Base-by-base conservation (phyloP, 2,113 vertebrate species). In the Gobio gobio region DNA sequence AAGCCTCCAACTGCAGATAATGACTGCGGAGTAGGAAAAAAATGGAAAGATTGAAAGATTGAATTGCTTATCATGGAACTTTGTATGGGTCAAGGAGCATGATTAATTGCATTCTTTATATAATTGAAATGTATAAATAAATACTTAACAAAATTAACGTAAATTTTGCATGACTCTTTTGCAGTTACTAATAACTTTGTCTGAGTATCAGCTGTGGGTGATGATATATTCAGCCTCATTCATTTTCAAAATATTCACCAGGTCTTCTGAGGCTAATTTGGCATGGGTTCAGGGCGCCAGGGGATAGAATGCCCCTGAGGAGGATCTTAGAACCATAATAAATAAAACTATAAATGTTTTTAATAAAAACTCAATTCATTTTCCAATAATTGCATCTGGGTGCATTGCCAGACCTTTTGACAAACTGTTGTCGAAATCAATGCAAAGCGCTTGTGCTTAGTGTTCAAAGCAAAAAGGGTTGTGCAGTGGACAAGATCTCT, bases 241-340 rank as follows among this genome's bases (percentile, higher is more conserved):
- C 4, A 66, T 49, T 66, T 68, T 66, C 61, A 64, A n/a, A 29
- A 81, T 68, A 68, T 82, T 54, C 45, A 54, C 63, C 63, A 40
- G 61, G 26, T 47, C 47, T 66, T 68, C 63, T 33, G 26, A 66
- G 18, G 63, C 26, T 82, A 82, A 82, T 82, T n/a, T 68, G 79
- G 63, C 63, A 54, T 54, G 59, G 26, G 0, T 54, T 66, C 29
- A 54, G 63, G 47, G 24, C 2, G 10, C 63, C 63, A 68, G 63
- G 79, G 54, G 63, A 82, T 12, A 68, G 45, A 51, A 68, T 63
- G 29, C 45, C 63, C 24, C 61, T 6, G 22, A 82, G 58, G 14
- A 47, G 78, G 79, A 68, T 22, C 43, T 51, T 14, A 36, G n/a
- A 45, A 82, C 79, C 18, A 36, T 63, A 26, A 80, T 64, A 80